Evolutionary conservation across 1,140 invertebrate species (phyloP).

Genomic region (Lycorma delicatula): DNA sequence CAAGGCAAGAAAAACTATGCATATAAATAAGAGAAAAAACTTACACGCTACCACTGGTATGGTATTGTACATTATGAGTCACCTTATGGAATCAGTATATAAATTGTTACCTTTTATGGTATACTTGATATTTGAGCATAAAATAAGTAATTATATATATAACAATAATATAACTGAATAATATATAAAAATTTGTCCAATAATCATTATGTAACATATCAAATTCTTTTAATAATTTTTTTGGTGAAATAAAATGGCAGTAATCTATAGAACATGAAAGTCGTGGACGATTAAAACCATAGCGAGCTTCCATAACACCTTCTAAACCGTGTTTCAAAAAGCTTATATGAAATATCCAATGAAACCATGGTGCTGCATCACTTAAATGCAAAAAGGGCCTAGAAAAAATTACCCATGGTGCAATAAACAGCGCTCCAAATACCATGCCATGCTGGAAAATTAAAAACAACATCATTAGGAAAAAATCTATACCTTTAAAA

Average conservation of each 20-base stretch:
- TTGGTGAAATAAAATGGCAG: slow-evolving; percentile 61
- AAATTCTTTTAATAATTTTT: slow-evolving; percentile 56
- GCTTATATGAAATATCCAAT: slow-evolving; percentile 81
- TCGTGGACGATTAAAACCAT: slow-evolving; percentile 59
- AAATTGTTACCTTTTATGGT: slow-evolving; percentile 13
- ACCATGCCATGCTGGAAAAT: slow-evolving; percentile 64
- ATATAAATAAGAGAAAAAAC: too few species aligned
- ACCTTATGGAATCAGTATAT: too few species aligned
- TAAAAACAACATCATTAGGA: too few species aligned
- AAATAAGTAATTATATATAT: slow-evolving; percentile 54
- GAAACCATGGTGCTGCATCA: slow-evolving; percentile 67
- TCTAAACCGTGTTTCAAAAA: slow-evolving; percentile 71
- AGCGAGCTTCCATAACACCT: slow-evolving; percentile 58
- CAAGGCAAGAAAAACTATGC: too few species aligned
- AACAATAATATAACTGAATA: slow-evolving; percentile 49
- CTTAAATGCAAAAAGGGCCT: slow-evolving; percentile 83
- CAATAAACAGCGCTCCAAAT: slow-evolving; percentile 72
- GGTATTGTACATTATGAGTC: too few species aligned
- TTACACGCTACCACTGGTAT: too few species aligned
- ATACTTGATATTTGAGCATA: slow-evolving; percentile 21
- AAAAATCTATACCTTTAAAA: too few species aligned
- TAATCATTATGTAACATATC: slow-evolving; percentile 65
- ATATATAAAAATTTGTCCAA: slow-evolving; percentile 48
- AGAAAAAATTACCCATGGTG: slow-evolving; percentile 79
- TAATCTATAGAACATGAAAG: slow-evolving; percentile 53